Evolutionary conservation across 2,113 vertebrate genomes (phyloP), one percentile per base, ranked within the genome.

Genomic region (Dromaius novaehollandiae): DNA sequence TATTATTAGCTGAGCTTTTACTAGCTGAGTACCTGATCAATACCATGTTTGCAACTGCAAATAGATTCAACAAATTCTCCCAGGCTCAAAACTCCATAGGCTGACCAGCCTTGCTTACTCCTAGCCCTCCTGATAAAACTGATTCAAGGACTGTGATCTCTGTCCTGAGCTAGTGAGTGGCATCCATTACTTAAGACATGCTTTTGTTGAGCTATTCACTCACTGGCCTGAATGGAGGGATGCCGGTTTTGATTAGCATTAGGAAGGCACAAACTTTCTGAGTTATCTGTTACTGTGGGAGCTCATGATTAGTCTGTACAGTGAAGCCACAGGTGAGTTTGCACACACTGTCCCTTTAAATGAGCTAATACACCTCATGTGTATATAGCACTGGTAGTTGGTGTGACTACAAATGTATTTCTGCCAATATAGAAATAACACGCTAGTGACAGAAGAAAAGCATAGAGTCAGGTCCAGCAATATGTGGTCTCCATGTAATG

Each of bases 21-120:
- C 56, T 34, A 60, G 56, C 30, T 19, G 19, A 32, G 26, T 17
- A 60, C 18, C 30, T 34, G 30, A 60, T 60, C 5, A 9, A 16
- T 0, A 1, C 10, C 1, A 0, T 1, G 0, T 51, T 48, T 42
- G 48, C 25, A 80, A 17, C 8, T 50, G 21, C 36, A 50, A 60
- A 34, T 60, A 34, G 30, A 60, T 60, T 30, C 17, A 60, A 34
- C 30, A 34, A 60, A 10, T 34, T n/a, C 44, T 70, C 32, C 34
- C 0, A 2, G 30, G 51, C 25, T 88, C 63, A 69, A 21, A 34
- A 60, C 4, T 2, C 8, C 24, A 20, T 7, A 11, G 15, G 26
- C 17, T 32, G 26, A 32, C 56, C 69, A 51, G 34, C 46, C 38
- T 28, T 40, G 38, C 32, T 44, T 34, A 18, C 7, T 4, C 0